phyloP scores from a whole-genome alignment of 2,888 invertebrate species.

The Meiosimyza decipiens region DNA sequence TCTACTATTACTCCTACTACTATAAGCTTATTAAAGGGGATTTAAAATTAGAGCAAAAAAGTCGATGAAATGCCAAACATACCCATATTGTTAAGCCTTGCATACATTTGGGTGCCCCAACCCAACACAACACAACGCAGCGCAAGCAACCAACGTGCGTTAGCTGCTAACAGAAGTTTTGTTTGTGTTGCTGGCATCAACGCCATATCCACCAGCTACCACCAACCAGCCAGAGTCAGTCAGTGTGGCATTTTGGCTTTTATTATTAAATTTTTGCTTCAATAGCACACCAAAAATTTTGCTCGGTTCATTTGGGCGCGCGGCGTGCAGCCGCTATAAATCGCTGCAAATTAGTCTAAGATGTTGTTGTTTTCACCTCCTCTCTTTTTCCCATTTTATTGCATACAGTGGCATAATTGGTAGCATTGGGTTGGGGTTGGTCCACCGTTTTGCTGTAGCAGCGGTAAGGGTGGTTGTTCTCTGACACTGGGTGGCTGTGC shows the following conservation, averaged over 20 bases:
- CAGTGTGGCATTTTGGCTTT: slow-evolving; percentile 20
- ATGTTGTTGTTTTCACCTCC: not conserved
- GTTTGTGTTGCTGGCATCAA: not conserved
- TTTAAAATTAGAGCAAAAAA: slow-evolving; percentile 25
- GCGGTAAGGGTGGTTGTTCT: too few species aligned
- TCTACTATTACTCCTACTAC: not conserved
- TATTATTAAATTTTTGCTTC: slow-evolving; percentile 34
- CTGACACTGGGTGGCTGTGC: not conserved
- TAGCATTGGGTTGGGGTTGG: not conserved
- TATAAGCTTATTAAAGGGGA: slow-evolving; percentile 17
- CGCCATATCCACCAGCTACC: not conserved
- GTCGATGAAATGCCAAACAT: too few species aligned
- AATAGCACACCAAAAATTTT: slow-evolving; percentile 7
- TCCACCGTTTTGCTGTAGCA: too few species aligned
- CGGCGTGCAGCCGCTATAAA: not conserved
- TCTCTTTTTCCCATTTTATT: not conserved
- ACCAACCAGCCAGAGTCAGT: not conserved
- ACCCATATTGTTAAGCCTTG: too few species aligned
- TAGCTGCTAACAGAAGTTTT: not conserved
- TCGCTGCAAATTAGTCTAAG: not conserved
- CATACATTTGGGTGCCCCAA: too few species aligned
- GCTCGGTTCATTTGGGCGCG: slow-evolving; percentile 2
- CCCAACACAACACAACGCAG: too few species aligned
- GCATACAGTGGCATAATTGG: slow-evolving; percentile 1
- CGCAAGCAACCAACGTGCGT: too few species aligned